Conservation (phyloP, 2,797 vertebrate species). For the Propithecus perrieri region DNA sequence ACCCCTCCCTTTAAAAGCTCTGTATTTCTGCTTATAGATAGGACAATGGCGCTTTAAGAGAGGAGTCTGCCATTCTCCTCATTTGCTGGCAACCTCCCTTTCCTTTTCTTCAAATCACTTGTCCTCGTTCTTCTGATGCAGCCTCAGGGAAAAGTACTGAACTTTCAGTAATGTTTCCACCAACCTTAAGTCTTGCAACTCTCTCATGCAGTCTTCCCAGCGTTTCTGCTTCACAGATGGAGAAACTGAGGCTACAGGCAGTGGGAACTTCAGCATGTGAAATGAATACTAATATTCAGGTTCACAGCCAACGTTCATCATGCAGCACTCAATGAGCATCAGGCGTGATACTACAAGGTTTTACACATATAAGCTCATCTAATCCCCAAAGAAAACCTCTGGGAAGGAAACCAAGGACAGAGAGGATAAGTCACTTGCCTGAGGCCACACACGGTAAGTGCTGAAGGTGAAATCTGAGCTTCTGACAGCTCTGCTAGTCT, state of each 20-base stretch:
- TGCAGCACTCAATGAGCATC: fast-evolving
- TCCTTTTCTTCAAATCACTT: too few relatives aligned
- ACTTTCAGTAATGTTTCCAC: not conserved
- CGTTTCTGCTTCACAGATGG: not conserved
- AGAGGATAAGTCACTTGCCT: not conserved
- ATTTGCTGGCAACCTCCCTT: too few relatives aligned
- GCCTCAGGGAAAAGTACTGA: too few relatives aligned
- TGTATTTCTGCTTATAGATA: too few relatives aligned
- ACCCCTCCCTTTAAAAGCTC: too few relatives aligned
- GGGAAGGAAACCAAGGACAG: not conserved
- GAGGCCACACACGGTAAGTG: not conserved
- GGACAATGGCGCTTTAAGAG: too few relatives aligned
- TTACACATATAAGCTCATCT: not conserved
- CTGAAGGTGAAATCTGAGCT: not conserved
- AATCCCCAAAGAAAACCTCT: not conserved
- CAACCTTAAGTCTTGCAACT: not conserved
- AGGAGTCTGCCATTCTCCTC: too few relatives aligned
- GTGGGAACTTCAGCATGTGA: not conserved
- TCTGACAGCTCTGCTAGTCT: not conserved
- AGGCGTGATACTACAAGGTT: not conserved
- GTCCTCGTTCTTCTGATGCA: too few relatives aligned
- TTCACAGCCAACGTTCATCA: fast-evolving
- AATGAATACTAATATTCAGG: not conserved
- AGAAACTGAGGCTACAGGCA: not conserved
- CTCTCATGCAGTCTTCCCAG: not conserved